Evolutionary conservation across 1,140 invertebrate species (phyloP).

Genomic region (Chelonus insularis): DNA sequence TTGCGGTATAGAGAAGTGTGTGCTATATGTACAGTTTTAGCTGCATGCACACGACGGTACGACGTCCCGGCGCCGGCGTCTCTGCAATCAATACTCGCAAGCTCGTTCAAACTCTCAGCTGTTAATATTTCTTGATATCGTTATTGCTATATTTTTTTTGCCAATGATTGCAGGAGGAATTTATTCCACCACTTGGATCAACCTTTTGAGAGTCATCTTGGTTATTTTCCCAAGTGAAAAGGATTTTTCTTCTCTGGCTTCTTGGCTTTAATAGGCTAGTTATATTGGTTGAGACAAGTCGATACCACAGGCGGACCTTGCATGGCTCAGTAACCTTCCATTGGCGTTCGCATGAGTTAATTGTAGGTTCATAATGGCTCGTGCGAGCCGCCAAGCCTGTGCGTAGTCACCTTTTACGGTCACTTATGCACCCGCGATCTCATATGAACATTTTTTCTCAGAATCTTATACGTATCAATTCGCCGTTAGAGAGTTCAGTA

Average conservation of each 20-base stretch:
- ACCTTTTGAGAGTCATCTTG: too few species aligned
- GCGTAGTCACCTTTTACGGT: constrained; percentile 42
- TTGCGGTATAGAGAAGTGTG: not conserved
- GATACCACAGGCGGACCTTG: constrained; percentile 48
- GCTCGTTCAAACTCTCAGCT: constrained; percentile 42
- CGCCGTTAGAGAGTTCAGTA: not conserved
- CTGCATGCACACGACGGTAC: constrained; percentile 13
- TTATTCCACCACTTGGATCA: too few species aligned
- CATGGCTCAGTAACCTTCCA: constrained; percentile 42
- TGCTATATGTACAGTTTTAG: not conserved
- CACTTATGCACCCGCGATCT: constrained; percentile 19
- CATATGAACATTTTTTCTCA: constrained; percentile 16
- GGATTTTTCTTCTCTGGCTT: constrained; percentile 5
- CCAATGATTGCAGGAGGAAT: too few species aligned
- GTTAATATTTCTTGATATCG: constrained; percentile 39
- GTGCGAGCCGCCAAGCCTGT: constrained; percentile 38
- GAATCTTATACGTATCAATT: constrained; percentile 12
- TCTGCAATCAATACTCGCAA: constrained; percentile 53
- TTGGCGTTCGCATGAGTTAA: constrained; percentile 38
- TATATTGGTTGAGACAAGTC: constrained; percentile 40
- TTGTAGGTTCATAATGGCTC: constrained; percentile 44
- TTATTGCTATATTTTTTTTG: too few species aligned
- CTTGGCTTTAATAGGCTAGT: too few species aligned
- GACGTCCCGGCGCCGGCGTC: constrained; percentile 47
- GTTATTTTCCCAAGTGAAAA: too few species aligned